These are phyloP conservation scores for Cyprichromis sp. DNA, from an alignment of 2,113 vertebrate genomes.

Conservation along the genomic window DNA sequence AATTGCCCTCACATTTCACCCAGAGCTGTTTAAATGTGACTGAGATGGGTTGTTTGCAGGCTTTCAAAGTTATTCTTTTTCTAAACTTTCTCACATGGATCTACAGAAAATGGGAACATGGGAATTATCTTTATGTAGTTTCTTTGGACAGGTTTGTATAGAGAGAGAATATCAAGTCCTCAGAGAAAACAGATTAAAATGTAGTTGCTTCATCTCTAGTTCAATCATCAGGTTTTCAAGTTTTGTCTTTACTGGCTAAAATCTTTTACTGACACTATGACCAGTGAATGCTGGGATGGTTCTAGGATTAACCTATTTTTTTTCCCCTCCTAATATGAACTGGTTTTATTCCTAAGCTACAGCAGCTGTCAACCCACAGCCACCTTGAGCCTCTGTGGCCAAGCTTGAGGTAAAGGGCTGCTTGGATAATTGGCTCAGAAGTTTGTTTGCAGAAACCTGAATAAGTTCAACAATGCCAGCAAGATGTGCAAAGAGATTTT, in stretches of 20 bases:
- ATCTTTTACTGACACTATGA: not conserved
- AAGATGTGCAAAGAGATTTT: not conserved
- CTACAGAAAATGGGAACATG: not conserved
- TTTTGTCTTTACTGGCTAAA: not conserved
- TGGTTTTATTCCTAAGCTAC: not conserved
- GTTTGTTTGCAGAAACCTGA: not conserved
- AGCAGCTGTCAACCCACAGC: slow-evolving; percentile 33
- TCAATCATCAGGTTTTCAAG: not conserved
- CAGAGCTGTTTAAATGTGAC: not conserved
- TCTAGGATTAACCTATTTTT: slow-evolving; percentile 33
- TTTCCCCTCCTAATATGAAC: not conserved
- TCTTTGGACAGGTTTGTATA: not conserved
- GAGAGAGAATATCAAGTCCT: not conserved
- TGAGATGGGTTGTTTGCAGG: not conserved
- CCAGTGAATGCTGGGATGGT: not conserved
- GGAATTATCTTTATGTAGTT: not conserved
- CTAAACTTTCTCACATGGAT: not conserved
- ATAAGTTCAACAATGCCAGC: not conserved
- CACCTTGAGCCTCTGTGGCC: not conserved
- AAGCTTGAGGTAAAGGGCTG: not conserved
- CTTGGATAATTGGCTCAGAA: slow-evolving; percentile 4
- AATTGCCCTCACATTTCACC: not conserved
- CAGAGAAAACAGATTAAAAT: not conserved
- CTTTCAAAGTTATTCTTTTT: not conserved
- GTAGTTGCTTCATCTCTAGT: not conserved